A percentile compares a stretch with the other conserved stretches of the same genome.
These are phyloP conservation scores for Tenrec ecaudatus DNA, from an alignment of 2,113 vertebrate genomes.

Conservation along the genomic window DNA sequence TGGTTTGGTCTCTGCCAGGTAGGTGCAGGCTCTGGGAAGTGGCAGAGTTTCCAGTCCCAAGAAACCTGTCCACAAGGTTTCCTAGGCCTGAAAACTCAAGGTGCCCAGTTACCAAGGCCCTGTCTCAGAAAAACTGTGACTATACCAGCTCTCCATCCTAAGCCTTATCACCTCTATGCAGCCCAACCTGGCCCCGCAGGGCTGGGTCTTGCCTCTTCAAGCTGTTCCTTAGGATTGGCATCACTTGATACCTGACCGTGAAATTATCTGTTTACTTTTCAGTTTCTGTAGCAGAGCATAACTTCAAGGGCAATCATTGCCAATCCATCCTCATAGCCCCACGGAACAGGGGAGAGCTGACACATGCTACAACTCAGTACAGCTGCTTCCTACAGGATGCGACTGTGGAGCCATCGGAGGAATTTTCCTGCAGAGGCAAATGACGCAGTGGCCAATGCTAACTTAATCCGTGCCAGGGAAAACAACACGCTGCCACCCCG, in stretches of 20 bases:
- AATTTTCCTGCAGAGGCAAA: background rate
- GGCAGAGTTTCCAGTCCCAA: background rate
- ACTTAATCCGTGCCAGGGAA: background rate
- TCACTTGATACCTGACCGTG: background rate
- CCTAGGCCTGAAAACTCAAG: background rate
- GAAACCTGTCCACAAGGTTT: background rate
- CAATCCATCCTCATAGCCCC: background rate
- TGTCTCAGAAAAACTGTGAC: background rate
- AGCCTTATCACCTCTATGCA: too few relatives aligned
- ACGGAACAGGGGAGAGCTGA: fast-evolving
- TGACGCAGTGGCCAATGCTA: background rate
- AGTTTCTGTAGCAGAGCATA: background rate
- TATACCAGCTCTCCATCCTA: too few relatives aligned
- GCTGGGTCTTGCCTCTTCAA: background rate
- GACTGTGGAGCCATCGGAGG: background rate
- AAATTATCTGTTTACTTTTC: background rate
- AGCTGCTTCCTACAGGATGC: background rate
- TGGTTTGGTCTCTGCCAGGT: background rate
- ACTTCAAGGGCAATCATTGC: background rate
- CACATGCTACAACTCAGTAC: fast-evolving
- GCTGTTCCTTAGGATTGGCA: fast-evolving
- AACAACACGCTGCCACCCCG: background rate
- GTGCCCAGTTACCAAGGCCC: background rate
- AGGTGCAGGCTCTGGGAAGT: background rate
- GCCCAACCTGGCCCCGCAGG: fast-evolving